Base-by-base conservation (phyloP, 2,888 invertebrate genomes). In the Dermolepida albohirtum region DNA sequence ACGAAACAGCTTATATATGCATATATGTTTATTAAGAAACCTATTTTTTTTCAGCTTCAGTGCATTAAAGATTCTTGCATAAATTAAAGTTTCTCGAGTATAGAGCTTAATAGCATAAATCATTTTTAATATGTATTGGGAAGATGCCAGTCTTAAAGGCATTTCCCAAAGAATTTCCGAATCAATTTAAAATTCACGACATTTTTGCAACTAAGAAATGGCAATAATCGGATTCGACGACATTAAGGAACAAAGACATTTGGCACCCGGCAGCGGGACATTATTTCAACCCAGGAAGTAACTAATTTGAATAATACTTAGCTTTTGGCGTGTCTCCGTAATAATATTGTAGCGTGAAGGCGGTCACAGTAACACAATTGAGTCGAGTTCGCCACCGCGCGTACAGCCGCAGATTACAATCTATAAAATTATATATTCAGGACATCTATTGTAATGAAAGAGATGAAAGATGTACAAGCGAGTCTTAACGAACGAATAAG, bases 371-470 rank as follows among this genome's bases (percentile, higher is more conserved):
- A 66, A 64, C 69, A 65, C 64, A 72, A 72, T 70, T 64, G 68
- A 63, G 67, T 64, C 16, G 57, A 51, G 55, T 63, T 52, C 66
- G 57, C 34, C 34, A 34, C 6, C 34, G 66, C 67, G 67, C 68
- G 64, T 62, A 66, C 64, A 66, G 52, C 65, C 71, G 27, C 64
- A 71, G 72, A 74, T 74, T 72, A 72, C 64, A 69, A 72, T 74
- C 72, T 72, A 73, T 74, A 72, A 73, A 74, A 74, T 73, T 74
- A 74, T 70, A 72, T 64, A 73, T 72, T 72, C 73, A 72, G 67
- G 67, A 68, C 66, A 64, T 71, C 71, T 50, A 70, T 69, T 62
- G 72, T 70, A 71, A 72, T 64, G 68, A 71, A 68, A 67, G 64
- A 59, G 34, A 34, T 34, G 59, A 59, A 59, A 44, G 59, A 12